phyloP scores from a whole-genome alignment of 2,797 vertebrate genomes.

The Ambastaia sidthimunki region DNA sequence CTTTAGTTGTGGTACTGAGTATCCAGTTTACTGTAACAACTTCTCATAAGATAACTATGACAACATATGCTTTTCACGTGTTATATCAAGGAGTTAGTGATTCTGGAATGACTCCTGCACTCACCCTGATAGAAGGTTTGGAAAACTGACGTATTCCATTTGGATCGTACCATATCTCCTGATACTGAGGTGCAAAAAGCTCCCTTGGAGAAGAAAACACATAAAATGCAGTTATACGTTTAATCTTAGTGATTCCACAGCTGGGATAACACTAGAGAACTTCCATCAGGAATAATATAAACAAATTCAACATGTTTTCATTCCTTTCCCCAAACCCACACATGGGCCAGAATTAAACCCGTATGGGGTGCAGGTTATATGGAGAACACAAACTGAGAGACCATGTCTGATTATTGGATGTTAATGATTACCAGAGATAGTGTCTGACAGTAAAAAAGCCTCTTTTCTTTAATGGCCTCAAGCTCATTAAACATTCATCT shows the following conservation, averaged over 20 bases:
- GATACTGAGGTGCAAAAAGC: conserved; percentile 88
- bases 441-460: conserved; percentile 45
- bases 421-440: conserved; percentile 26
- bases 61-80: conserved; percentile 1
- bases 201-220: conserved; percentile 73
- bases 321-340: conserved; percentile 8
- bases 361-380: conserved; percentile 7
- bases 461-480: conserved; percentile 46
- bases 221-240: conserved; percentile 14
- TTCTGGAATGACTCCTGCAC: conserved; percentile 62
- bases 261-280: conserved; percentile 8
- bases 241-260: conserved; percentile 12
- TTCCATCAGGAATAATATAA: conserved; percentile 30
- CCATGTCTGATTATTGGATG: conserved; percentile 3
- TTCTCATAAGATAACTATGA: conserved; percentile 13
- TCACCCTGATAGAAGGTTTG: conserved; percentile 79
- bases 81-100: conserved; percentile 12
- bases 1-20: not conserved
- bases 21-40: not conserved
- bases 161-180: conserved; percentile 86
- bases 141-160: conserved; percentile 77
- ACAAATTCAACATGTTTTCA: conserved; percentile 26
- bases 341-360: conserved; percentile 22
- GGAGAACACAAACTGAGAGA: not conserved
- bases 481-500: conserved; percentile 68